phyloP scores from a whole-genome alignment of 1,140 invertebrate species.

The Cryptotermes secundus region DNA sequence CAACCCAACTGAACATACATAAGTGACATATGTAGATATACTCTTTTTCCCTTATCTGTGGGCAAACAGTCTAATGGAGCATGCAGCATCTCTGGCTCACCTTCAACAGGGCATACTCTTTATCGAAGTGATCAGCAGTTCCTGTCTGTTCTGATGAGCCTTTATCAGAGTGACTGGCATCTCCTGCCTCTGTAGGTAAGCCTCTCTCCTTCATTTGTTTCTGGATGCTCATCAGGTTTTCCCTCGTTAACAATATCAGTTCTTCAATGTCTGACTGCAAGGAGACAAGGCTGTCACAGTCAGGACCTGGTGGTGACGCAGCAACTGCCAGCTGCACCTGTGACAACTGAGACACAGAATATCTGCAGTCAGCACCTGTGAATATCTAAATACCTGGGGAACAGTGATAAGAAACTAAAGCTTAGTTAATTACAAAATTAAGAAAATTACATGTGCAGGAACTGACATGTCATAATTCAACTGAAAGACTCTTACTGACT shows the following conservation, averaged over 20 bases:
- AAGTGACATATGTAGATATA: no score
- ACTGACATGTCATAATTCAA: background rate
- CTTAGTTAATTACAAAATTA: background rate
- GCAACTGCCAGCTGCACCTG: conserved; percentile 60
- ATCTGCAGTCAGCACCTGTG: background rate
- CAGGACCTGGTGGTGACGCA: conserved; percentile 49
- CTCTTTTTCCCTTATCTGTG: no score
- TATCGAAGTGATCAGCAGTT: conserved; percentile 51
- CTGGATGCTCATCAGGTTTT: conserved; percentile 50
- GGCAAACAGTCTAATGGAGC: no score
- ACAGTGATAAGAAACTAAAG: background rate
- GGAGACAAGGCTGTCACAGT: conserved; percentile 57
- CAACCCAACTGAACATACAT: no score
- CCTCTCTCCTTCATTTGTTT: conserved; percentile 35
- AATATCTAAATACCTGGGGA: background rate
- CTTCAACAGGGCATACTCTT: conserved; percentile 71
- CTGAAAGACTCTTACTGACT: background rate
- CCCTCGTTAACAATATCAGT: conserved; percentile 62
- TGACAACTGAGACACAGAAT: conserved; percentile 51
- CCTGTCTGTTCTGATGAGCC: no score
- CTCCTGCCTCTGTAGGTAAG: background rate
- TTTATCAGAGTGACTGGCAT: no score
- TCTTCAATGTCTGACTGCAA: conserved; percentile 64
- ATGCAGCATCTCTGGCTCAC: conserved; percentile 43
- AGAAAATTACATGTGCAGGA: background rate